phyloP scores from a whole-genome alignment of 2,888 invertebrate species.

The Gisinianus flammeolus region DNA sequence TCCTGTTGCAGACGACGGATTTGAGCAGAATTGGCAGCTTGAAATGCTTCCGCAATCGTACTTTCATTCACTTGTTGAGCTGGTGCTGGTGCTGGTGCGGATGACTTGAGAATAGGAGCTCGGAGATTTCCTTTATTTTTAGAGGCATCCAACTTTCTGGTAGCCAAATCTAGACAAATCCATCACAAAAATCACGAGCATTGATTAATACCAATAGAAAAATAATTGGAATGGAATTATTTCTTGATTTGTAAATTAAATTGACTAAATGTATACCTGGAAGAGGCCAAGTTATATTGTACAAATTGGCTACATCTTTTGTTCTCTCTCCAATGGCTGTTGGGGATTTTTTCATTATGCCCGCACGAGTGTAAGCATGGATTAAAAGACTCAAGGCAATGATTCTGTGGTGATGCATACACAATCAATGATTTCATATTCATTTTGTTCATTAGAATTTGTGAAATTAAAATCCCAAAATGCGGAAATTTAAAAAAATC shows the following conservation, averaged over 20 bases:
- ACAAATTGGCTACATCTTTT: slow-evolving; percentile 19
- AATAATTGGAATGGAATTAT: too few relatives aligned
- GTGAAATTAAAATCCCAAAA: not conserved
- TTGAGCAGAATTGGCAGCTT: slow-evolving; percentile 13
- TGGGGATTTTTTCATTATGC: not conserved
- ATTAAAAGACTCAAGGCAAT: slow-evolving; percentile 19
- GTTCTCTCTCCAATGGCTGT: slow-evolving; percentile 22
- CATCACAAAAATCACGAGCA: too few relatives aligned
- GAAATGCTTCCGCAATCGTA: slow-evolving; percentile 2
- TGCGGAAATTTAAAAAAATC: slow-evolving; percentile 7
- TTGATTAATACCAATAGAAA: too few relatives aligned
- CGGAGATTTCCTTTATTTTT: not conserved
- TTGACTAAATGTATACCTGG: slow-evolving; percentile 12
- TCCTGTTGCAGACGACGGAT: not conserved
- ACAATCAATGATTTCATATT: not conserved
- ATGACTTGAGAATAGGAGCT: not conserved
- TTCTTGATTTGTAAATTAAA: too few relatives aligned
- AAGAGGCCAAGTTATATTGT: slow-evolving; percentile 17
- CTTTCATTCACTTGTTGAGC: not conserved
- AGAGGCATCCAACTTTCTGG: slow-evolving; percentile 12
- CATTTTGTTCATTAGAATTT: not conserved
- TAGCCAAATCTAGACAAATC: not conserved
- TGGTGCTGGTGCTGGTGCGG: not conserved
- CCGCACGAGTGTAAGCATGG: slow-evolving; percentile 6
- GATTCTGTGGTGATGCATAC: too few relatives aligned